Evolutionary conservation across 2,797 vertebrate species (phyloP).

Genomic region (Yasuhikotakia modesta): DNA sequence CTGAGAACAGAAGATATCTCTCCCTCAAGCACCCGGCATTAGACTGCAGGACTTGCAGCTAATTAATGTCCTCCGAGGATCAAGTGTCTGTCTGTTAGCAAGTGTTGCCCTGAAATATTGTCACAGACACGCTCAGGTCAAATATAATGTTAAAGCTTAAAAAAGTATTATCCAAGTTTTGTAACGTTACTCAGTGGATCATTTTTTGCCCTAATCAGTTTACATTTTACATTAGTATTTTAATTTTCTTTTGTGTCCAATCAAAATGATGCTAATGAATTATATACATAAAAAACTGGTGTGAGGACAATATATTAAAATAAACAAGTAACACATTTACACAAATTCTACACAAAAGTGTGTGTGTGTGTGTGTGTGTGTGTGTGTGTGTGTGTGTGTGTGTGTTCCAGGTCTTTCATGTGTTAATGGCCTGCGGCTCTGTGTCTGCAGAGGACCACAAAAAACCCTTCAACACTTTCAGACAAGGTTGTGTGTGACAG

Average conservation of each 20-base stretch:
- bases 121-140: background rate
- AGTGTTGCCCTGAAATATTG: background rate
- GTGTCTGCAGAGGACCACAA: too few relatives aligned
- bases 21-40: conserved; percentile 48
- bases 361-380: background rate
- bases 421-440: background rate
- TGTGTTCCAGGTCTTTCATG: background rate
- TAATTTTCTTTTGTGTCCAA: background rate
- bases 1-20: conserved; percentile 65
- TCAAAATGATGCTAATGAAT: background rate
- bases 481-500: too few relatives aligned
- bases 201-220: background rate
- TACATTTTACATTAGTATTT: background rate
- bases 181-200: background rate
- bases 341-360: too few relatives aligned
- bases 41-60: background rate
- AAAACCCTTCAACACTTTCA: too few relatives aligned
- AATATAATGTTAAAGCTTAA: background rate
- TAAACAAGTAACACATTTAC: too few relatives aligned
- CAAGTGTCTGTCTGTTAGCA: conserved; percentile 42
- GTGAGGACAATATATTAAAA: too few relatives aligned
- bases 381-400: background rate
- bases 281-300: too few relatives aligned
- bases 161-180: background rate
- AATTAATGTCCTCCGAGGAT: conserved; percentile 10